Conservation (phyloP, 2,113 vertebrate species). For the Tachuris rubrigastra region DNA sequence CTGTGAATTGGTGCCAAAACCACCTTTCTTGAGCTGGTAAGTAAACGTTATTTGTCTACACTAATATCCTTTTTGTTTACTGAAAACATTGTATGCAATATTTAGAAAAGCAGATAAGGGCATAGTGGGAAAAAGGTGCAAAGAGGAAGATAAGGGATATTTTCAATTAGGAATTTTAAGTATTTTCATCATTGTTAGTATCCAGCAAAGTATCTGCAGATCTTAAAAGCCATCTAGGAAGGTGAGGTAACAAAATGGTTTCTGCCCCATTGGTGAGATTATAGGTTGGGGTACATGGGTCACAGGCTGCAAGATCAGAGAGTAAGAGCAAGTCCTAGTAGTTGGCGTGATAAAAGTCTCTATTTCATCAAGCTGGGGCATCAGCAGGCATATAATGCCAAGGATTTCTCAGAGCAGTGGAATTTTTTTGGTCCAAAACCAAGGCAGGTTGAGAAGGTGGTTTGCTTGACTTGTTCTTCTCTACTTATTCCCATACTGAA, state of each 20-base stretch:
- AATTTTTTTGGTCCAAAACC: neutral
- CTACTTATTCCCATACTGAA: neutral
- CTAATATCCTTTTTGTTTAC: conserved; percentile 32
- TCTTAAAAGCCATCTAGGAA: neutral
- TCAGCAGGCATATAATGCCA: neutral
- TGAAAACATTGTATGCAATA: neutral
- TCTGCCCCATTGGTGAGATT: neutral
- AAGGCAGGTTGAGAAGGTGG: neutral
- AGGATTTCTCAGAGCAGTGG: neutral
- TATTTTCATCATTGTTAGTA: neutral
- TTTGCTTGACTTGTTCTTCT: neutral
- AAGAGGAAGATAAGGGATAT: neutral
- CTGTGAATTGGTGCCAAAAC: conserved; percentile 51
- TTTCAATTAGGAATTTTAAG: neutral
- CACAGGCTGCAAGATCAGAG: neutral
- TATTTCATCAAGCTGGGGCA: neutral
- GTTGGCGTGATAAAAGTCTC: neutral
- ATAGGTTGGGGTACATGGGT: neutral
- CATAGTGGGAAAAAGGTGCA: neutral
- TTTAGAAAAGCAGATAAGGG: conserved; percentile 16
- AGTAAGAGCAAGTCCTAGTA: neutral
- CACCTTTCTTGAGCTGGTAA: conserved; percentile 50
- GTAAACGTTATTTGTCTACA: conserved; percentile 45
- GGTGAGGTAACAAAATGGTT: neutral
- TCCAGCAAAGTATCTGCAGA: neutral